Percentiles rank a stretch among this genome's conserved stretches.
Conservation (phyloP, 2,113 vertebrate genomes). For the Oryzias javanicus region DNA sequence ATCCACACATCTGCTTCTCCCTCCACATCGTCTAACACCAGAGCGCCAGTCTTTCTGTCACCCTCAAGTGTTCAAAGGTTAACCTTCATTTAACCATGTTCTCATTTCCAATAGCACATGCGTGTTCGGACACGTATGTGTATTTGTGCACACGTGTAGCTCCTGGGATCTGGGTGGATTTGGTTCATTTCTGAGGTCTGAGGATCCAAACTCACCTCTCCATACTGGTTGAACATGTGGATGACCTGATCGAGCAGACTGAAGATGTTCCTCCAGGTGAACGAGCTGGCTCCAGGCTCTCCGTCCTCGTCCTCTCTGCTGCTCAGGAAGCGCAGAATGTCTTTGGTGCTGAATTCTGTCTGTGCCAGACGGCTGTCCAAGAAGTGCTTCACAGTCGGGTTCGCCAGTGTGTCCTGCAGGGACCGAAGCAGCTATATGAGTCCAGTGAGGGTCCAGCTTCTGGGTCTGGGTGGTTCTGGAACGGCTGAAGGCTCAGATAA, state of each 20-base stretch:
- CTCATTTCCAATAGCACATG: too few relatives aligned
- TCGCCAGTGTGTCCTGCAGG: conserved; percentile 85
- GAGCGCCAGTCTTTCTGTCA: too few relatives aligned
- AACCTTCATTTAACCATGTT: too few relatives aligned
- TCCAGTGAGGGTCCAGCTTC: too few relatives aligned
- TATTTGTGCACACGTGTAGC: conserved; percentile 21
- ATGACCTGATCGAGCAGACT: conserved; percentile 79
- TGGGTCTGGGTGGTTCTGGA: too few relatives aligned
- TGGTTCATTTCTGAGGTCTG: conserved; percentile 31
- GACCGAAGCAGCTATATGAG: background rate
- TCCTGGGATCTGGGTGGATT: conserved; percentile 65
- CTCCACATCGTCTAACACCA: too few relatives aligned
- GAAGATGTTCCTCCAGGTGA: conserved; percentile 90
- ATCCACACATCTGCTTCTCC: too few relatives aligned
- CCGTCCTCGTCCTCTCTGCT: conserved; percentile 68
- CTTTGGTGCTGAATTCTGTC: conserved; percentile 76
- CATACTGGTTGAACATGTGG: conserved; percentile 80
- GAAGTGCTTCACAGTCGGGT: conserved; percentile 86
- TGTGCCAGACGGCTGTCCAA: conserved; percentile 79
- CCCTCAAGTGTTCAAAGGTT: too few relatives aligned
- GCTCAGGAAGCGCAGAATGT: conserved; percentile 88
- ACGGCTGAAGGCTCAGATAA: too few relatives aligned
- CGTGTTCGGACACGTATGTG: too few relatives aligned
- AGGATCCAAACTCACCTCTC: conserved; percentile 81
- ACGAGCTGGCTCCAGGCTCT: conserved; percentile 65